Percentiles rank a stretch among this genome's conserved stretches.
These are phyloP conservation scores for Cebidichthys violaceus DNA, from an alignment of 2,113 vertebrate genomes.

Conservation along the genomic window DNA sequence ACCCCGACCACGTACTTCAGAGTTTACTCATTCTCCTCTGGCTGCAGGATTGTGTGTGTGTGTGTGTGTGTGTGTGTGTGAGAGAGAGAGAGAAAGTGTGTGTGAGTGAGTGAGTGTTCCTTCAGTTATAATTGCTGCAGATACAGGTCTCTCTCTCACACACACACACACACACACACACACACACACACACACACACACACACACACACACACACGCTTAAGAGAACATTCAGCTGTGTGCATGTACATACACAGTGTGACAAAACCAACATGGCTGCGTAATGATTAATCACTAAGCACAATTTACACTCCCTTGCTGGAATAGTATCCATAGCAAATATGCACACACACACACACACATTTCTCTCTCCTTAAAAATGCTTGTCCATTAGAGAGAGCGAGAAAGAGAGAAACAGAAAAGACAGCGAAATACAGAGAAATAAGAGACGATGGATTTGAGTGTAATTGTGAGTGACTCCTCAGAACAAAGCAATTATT, in stretches of 20 bases:
- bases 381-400: neutral
- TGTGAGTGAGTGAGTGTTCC: neutral
- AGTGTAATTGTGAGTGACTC: constrained; percentile 26
- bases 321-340: neutral
- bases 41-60: constrained; percentile 32
- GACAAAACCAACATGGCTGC: constrained; percentile 3
- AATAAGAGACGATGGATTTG: neutral
- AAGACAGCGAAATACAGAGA: neutral
- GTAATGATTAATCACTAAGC: constrained; percentile 47
- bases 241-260: neutral
- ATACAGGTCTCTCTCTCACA: constrained; percentile 23
- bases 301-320: constrained; percentile 18
- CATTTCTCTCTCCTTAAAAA: neutral
- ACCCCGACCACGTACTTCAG: constrained; percentile 65
- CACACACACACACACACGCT: neutral
- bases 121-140: constrained; percentile 43
- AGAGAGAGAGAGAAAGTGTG: neutral
- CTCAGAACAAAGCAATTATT: constrained; percentile 38
- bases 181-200: constrained; percentile 5
- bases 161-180: neutral
- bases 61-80: neutral
- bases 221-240: neutral
- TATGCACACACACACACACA: constrained; percentile 6
- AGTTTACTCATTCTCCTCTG: constrained; percentile 49
- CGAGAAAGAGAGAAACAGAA: neutral